Base-by-base conservation (phyloP, 2,888 invertebrate genomes). In the Acleris cristana region DNA sequence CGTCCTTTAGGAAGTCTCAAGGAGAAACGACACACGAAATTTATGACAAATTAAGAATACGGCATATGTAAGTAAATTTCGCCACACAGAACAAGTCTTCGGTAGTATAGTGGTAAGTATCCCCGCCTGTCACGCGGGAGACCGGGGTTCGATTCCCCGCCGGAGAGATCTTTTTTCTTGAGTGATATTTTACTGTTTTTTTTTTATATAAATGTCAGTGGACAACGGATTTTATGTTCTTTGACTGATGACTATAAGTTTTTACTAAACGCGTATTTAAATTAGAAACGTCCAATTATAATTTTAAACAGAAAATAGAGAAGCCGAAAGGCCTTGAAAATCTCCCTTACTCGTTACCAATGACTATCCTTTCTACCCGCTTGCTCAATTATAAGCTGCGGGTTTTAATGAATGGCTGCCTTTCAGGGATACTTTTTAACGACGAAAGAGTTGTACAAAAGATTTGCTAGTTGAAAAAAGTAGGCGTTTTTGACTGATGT, bases 71-170 rank as follows among this genome's bases (percentile, higher is more conserved):
- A 1, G 3, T 40, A 40, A 14, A 40, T 40, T 40, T 40, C 40
- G 40, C 1, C 40, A 6, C 0, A 0, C 0, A 0, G 1, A 2
- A 0, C 21, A 82, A 73, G 76, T 91, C 91, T 87, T 90, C 92
- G 92, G 92, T 93, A 92, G 92, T 93, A 92, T 93, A 93, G 92
- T 93, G 93, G 92, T 92, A 71, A 93, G 93, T 92, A 93, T 93
- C 92, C 92, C 93, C 92, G 93, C 93, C 92, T 93, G 92, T 93
- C 92, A 92, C 92, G 92, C 92, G 92, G 92, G 92, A 93, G 93
- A 93, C 92, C 92, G 91, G 92, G 92, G 93, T 93, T 93, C 93
- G 92, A 93, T 93, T 93, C 92, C 92, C 92, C 90, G 93, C 91
- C 90, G 92, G 88, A 86, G 88, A 87, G 86, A 72, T 3, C 18